phyloP scores from a whole-genome alignment of 2,797 vertebrate species.

The Syndactyla subalaris region DNA sequence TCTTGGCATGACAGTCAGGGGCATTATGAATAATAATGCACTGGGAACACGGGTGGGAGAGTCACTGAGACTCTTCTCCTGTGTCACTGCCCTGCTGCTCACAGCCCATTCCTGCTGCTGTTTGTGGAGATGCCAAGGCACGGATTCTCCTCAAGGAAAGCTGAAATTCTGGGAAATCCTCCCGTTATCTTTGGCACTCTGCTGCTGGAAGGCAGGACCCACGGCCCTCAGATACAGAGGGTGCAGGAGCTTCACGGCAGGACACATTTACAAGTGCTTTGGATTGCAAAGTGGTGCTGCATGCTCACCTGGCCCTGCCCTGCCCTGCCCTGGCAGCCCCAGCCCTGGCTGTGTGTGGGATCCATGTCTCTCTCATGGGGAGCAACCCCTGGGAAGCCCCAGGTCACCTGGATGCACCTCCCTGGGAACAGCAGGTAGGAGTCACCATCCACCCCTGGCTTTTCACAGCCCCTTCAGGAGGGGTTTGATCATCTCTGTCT shows the following conservation, averaged over 20 bases:
- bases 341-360: rapidly evolving
- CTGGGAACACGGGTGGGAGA: rapidly evolving
- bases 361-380: rapidly evolving
- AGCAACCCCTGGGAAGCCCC: neutral
- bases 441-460: neutral
- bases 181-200: neutral
- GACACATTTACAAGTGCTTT: neutral
- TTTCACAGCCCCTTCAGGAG: neutral
- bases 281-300: neutral
- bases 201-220: neutral
- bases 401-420: neutral
- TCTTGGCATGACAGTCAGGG: neutral
- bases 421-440: neutral
- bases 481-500: neutral
- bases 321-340: rapidly evolving
- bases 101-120: neutral
- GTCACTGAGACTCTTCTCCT: neutral
- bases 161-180: neutral
- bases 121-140: neutral
- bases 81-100: neutral
- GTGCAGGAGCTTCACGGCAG: neutral
- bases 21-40: neutral
- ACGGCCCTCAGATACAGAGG: rapidly evolving
- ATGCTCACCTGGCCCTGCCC: neutral
- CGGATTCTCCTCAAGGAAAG: neutral